Conservation (phyloP, 2,888 invertebrate genomes). For the Ochropacha duplaris region DNA sequence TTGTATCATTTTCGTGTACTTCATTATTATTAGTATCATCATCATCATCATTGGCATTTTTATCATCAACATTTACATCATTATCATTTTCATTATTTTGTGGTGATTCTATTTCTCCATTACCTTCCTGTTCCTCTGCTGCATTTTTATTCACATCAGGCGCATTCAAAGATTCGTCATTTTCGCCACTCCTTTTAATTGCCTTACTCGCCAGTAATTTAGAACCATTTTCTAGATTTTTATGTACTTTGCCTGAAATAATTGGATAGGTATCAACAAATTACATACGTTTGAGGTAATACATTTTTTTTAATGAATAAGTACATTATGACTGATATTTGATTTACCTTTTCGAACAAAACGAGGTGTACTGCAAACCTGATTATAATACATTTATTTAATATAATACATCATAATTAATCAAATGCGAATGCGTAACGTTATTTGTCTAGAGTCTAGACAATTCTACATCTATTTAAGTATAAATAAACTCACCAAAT, state of each 20-base stretch:
- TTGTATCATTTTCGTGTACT: too few species aligned
- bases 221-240: neutral
- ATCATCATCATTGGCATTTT: neutral
- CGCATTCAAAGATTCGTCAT: neutral
- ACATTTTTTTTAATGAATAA: too few species aligned
- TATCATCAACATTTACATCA: neutral
- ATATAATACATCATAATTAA: neutral
- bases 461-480: too few species aligned
- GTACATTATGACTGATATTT: too few species aligned
- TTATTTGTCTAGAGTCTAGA: too few species aligned
- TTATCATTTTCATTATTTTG: neutral
- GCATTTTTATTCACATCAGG: neutral
- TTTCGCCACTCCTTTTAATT: neutral
- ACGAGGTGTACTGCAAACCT: neutral
- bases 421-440: neutral
- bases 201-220: neutral
- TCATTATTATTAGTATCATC: neutral
- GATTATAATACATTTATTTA: neutral
- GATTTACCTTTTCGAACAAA: neutral
- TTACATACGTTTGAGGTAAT: neutral
- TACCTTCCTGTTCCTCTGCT: neutral
- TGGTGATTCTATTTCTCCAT: neutral
- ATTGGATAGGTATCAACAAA: neutral
- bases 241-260: neutral
- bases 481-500: slow-evolving; percentile 25